Evolutionary conservation across 2,797 vertebrate genomes (phyloP), one percentile per base, ranked within the genome.

Genomic region (Synanceia verrucosa): DNA sequence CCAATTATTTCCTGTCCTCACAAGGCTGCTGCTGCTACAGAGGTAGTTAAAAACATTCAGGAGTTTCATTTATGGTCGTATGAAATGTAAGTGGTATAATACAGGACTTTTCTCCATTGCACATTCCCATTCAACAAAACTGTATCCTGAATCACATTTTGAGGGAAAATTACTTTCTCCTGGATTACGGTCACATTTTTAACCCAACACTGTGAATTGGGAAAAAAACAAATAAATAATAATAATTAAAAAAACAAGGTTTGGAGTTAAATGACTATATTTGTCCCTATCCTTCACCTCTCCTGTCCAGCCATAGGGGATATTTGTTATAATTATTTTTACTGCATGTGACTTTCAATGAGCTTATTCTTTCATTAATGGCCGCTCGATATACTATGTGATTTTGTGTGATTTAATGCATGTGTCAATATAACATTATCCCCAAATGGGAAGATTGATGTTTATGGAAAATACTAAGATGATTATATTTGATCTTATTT

Each of bases 1-100:
- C 69, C 67, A 47, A 58, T 39, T 41, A 39, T 53, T 31, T 76
- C 10, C 14, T 33, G 24, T 52, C 19, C 43, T 44, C 24, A 9
- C 37, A 0, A n/a, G 33, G 37, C 47, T 34, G 39, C 62, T 10
- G 33, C 50, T 23, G 1, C 21, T 3, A 0, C 24, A 26, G 24
- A 65, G 4, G 16, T 3, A 8, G 39, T n/a, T n/a, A 41, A 18
- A 41, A 41, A 41, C 39, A 48, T 4, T 13, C 34, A 19, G 46
- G 18, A 19, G 16, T 5, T 48, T 26, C 0, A 29, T 57, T 34
- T 16, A 21, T 16, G 4, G 3, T n/a, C 31, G 4, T 14, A 18
- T 28, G 13, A 58, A 33, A 57, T 6, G 33, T 39, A 29, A 63
- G 37, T 13, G 18, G 6, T 8, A 4, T 5, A 9, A 46, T 58